Percentiles rank a stretch among this genome's conserved stretches.
Conservation (phyloP, 2,888 invertebrate species). For the Syrphus vitripennis region DNA sequence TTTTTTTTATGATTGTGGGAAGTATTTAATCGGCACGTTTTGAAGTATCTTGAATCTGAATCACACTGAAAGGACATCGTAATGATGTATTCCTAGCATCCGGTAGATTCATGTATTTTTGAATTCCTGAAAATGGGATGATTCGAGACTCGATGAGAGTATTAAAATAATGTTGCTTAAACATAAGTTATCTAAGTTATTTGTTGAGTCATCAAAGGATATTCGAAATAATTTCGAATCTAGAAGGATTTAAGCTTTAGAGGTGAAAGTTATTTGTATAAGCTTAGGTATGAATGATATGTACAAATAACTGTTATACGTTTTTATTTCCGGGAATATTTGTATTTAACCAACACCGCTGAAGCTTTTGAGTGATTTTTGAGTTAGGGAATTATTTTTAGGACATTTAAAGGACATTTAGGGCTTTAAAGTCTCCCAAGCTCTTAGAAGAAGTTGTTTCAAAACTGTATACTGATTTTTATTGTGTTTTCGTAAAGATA, state of each 20-base stretch:
- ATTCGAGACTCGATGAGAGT: conserved; percentile 43
- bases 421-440: neutral
- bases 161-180: neutral
- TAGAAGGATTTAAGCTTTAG: neutral
- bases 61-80: conserved; percentile 52
- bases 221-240: neutral
- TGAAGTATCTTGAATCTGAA: conserved; percentile 57
- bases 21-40: conserved; percentile 33
- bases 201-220: neutral
- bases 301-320: neutral
- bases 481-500: too few species aligned
- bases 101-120: neutral
- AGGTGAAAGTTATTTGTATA: neutral
- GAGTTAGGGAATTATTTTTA: neutral
- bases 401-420: too few species aligned
- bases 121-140: neutral
- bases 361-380: neutral
- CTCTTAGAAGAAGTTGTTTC: neutral
- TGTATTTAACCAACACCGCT: neutral
- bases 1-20: neutral
- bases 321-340: neutral
- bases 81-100: conserved; percentile 55
- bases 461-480: neutral
- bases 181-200: neutral
- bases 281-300: neutral